phyloP scores from a whole-genome alignment of 2,888 invertebrate genomes.

The Petrolisthes cinctipes region DNA sequence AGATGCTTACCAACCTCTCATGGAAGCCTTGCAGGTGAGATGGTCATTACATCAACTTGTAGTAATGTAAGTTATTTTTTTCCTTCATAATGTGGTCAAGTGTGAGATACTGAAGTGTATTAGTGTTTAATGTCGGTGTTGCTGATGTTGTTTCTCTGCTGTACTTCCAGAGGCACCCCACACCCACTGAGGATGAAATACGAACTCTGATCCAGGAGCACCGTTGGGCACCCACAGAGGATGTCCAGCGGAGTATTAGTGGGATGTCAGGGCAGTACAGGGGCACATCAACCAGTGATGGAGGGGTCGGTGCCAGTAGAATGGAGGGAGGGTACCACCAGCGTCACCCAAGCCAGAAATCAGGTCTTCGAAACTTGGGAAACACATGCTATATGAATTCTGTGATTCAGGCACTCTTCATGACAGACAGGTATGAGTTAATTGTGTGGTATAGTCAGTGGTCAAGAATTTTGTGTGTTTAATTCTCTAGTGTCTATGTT shows the following conservation, averaged over 20 bases:
- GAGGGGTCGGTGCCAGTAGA: not conserved
- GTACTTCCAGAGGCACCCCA: constrained; percentile 48
- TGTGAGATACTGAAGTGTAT: no score
- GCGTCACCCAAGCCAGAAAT: constrained; percentile 41
- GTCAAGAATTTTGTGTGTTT: not conserved
- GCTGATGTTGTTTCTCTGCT: not conserved
- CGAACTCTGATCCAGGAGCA: constrained; percentile 55
- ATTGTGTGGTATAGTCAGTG: no score
- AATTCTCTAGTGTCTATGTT: not conserved
- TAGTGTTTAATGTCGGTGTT: no score
- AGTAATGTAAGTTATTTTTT: not conserved
- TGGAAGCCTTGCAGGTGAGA: constrained; percentile 49
- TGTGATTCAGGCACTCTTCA: constrained; percentile 63
- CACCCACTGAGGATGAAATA: constrained; percentile 59
- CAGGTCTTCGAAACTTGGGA: constrained; percentile 60
- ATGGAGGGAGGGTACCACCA: constrained; percentile 34
- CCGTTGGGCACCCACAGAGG: constrained; percentile 37
- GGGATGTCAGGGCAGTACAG: constrained; percentile 11
- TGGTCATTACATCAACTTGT: not conserved
- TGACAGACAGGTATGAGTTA: constrained; percentile 52
- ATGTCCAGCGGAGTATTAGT: not conserved
- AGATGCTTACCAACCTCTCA: constrained; percentile 46
- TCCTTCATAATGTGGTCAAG: not conserved
- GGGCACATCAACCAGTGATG: not conserved
- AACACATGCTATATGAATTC: constrained; percentile 65